Conservation (phyloP, 2,797 vertebrate species). For the Chrysocyon brachyurus region DNA sequence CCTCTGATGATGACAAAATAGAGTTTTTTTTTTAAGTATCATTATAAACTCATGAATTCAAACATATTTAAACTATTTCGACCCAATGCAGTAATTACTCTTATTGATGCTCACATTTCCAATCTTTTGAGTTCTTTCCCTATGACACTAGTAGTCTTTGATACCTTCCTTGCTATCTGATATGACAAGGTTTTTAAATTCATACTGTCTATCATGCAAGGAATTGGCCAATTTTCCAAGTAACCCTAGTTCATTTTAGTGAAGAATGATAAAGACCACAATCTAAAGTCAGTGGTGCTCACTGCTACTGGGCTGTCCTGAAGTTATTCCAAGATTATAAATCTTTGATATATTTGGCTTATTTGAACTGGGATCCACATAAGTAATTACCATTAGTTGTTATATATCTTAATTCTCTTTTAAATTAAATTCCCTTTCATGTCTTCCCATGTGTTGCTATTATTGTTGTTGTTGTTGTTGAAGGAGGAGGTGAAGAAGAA, state of each 20-base stretch:
- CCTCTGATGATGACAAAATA: not conserved
- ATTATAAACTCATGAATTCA: not conserved
- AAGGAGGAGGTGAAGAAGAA: not conserved
- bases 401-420: constrained; percentile 79
- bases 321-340: not conserved
- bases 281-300: not conserved
- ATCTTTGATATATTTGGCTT: not conserved
- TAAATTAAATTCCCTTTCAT: not conserved
- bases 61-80: not conserved
- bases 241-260: not conserved
- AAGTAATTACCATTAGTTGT: constrained; percentile 74
- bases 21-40: not conserved
- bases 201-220: not conserved
- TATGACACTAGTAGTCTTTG: not conserved
- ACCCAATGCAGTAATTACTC: not conserved
- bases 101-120: not conserved
- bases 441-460: not conserved
- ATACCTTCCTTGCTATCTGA: not conserved
- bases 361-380: not conserved
- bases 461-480: not conserved
- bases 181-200: not conserved
- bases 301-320: not conserved
- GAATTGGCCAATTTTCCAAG: constrained; percentile 52
- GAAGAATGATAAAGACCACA: not conserved
- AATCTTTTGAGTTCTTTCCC: not conserved